These are phyloP conservation scores for Euplexia lucipara DNA, from an alignment of 2,888 invertebrate species.

Conservation along the genomic window DNA sequence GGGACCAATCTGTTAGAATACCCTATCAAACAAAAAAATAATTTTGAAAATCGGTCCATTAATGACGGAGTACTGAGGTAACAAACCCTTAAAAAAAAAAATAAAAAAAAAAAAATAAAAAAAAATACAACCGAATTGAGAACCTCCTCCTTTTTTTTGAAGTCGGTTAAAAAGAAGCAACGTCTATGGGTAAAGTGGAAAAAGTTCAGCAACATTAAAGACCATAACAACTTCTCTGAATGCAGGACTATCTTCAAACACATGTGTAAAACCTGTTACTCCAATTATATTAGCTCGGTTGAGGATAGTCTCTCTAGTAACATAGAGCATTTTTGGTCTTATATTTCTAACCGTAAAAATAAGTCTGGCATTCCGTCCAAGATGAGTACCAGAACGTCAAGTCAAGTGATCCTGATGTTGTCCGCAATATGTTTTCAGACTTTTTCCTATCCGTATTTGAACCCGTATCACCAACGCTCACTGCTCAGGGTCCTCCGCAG, in stretches of 20 bases:
- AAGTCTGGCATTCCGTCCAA: background rate
- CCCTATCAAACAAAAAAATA: too few species aligned
- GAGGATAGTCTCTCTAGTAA: too few species aligned
- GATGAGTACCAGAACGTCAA: slow-evolving; percentile 4
- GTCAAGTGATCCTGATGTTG: slow-evolving; percentile 5
- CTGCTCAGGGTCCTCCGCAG: background rate
- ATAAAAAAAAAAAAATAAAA: too few species aligned
- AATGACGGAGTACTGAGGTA: too few species aligned
- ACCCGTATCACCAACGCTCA: background rate
- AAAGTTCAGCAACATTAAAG: background rate
- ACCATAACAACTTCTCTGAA: slow-evolving; percentile 6
- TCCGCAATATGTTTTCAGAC: slow-evolving; percentile 1
- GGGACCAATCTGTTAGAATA: too few species aligned
- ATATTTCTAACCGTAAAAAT: background rate
- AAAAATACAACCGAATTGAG: too few species aligned
- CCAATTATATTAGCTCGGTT: background rate
- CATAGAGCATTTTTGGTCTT: too few species aligned
- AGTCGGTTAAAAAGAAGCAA: slow-evolving; percentile 7
- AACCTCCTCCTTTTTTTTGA: too few species aligned
- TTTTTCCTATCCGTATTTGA: slow-evolving; percentile 4
- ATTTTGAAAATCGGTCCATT: too few species aligned
- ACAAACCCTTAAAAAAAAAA: too few species aligned
- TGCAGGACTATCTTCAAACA: slow-evolving; percentile 7
- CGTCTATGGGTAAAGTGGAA: slow-evolving; percentile 1
- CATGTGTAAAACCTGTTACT: slow-evolving; percentile 2